phyloP scores from a whole-genome alignment of 1,140 invertebrate genomes.

The Nilaparvata lugens region DNA sequence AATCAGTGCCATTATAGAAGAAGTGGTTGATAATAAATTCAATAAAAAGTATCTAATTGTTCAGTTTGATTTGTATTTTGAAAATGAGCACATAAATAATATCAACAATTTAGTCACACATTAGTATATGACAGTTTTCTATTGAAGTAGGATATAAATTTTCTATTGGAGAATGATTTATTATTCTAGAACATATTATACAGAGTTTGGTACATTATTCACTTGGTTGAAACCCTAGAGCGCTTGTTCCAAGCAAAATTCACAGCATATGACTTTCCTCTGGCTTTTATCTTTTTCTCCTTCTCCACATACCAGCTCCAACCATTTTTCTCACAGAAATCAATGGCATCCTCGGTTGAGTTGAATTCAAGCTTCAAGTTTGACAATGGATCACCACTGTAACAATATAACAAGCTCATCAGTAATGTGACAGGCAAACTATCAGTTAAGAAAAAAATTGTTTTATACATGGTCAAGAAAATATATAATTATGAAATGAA shows the following conservation, averaged over 20 bases:
- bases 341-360: constrained; percentile 77
- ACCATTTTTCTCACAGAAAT: constrained; percentile 90
- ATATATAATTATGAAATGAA: no score
- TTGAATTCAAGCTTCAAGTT: constrained; percentile 80
- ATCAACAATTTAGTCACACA: no score
- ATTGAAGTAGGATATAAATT: no score
- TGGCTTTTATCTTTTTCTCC: constrained; percentile 55
- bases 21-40: no score
- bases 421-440: no score
- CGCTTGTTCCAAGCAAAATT: constrained; percentile 97
- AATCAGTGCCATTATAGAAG: no score
- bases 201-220: constrained; percentile 33
- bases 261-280: constrained; percentile 81
- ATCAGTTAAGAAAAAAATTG: no score
- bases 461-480: no score
- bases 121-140: no score
- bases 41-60: no score
- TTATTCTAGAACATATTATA: not conserved
- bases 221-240: constrained; percentile 91
- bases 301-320: constrained; percentile 81
- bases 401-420: constrained; percentile 29
- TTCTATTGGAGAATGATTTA: not conserved
- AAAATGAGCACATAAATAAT: no score
- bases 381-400: constrained; percentile 88
- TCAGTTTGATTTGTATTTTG: no score